Evolutionary conservation across 2,797 vertebrate genomes (phyloP).

Genomic region (Parotocinclus haroldoi): DNA sequence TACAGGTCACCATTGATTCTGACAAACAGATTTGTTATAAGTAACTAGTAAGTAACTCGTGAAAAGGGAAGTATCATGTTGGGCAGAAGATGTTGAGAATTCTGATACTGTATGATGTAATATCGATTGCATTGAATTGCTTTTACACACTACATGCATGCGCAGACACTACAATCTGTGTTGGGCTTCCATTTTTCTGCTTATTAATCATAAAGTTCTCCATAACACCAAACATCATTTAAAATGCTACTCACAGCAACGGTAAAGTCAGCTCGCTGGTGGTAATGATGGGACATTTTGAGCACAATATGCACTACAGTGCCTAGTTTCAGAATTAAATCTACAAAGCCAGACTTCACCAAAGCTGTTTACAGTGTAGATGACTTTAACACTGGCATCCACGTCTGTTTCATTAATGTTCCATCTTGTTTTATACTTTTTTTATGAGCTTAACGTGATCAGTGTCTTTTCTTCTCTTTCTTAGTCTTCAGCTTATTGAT

Average conservation of each 20-base stretch:
- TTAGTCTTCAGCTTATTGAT: conserved; percentile 30
- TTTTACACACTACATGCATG: conserved; percentile 11
- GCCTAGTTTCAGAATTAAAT: neutral
- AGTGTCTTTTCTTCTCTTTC: conserved; percentile 5
- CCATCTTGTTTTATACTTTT: conserved; percentile 31
- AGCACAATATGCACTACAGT: conserved; percentile 1
- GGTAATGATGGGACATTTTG: neutral
- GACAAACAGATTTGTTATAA: conserved; percentile 23
- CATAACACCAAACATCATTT: neutral
- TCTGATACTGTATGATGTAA: neutral
- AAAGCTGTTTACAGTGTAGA: conserved; percentile 6
- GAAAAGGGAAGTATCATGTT: conserved; percentile 23
- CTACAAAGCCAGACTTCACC: neutral
- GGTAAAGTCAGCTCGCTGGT: neutral
- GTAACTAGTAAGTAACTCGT: conserved; percentile 2
- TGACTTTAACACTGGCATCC: conserved; percentile 31
- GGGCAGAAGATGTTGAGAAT: neutral
- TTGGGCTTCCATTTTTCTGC: neutral
- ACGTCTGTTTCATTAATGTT: conserved; percentile 19
- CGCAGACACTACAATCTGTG: conserved; percentile 2
- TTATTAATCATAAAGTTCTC: neutral
- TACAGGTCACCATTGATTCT: conserved; percentile 4
- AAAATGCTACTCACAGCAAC: neutral
- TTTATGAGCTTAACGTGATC: conserved; percentile 24
- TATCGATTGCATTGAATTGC: conserved; percentile 7